Base-by-base conservation (phyloP, 2,797 vertebrate species). In the Rachycentron canadum region DNA sequence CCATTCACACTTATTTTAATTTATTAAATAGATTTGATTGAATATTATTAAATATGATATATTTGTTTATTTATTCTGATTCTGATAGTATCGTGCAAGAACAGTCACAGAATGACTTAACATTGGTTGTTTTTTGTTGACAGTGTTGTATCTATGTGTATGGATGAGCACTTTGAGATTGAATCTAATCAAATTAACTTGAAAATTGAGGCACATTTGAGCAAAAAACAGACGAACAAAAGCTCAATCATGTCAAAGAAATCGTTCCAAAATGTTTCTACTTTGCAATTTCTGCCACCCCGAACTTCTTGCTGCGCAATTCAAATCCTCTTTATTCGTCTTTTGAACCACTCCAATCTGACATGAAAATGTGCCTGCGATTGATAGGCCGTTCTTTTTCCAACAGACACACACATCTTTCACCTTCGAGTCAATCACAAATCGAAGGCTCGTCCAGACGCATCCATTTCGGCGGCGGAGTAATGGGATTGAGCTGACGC, bases 351-450 rank as follows among this genome's bases (percentile, higher is more conserved):
- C 57, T 57, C 38, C 23, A 58, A 82, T 74, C 41, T 23, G 28
- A 62, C 62, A 36, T 74, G 75, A 82, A 84, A 89, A 83, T 16
- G 25, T 61, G 57, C 64, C 65, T 17, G 21, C 36, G 47, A 84
- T 74, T 76, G 70, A 81, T 61, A 49, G n/a, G 23, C 72, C 16
- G 52, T 17, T 69, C 65, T 65, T 66, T 16, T 53, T 73, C 73
- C 68, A 40, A 59, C 2, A 47, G 66, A 82, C 5, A 23, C 60
- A 10, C 30, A 32, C 70, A 36, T 79, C 71, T 56, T 82, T 87
- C 72, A 69, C 57, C 78, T 81, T 21, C 25, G 26, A 82, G 79
- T 88, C 78, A 55, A 80, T 88, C 82, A 69, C 56, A 56, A 88
- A 83, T 86, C 70, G 79, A 75, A 81, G 47, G 32, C 73, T 79